These are phyloP conservation scores for Taenioides sp. DNA, from an alignment of 2,797 vertebrate genomes.

Conservation along the genomic window DNA sequence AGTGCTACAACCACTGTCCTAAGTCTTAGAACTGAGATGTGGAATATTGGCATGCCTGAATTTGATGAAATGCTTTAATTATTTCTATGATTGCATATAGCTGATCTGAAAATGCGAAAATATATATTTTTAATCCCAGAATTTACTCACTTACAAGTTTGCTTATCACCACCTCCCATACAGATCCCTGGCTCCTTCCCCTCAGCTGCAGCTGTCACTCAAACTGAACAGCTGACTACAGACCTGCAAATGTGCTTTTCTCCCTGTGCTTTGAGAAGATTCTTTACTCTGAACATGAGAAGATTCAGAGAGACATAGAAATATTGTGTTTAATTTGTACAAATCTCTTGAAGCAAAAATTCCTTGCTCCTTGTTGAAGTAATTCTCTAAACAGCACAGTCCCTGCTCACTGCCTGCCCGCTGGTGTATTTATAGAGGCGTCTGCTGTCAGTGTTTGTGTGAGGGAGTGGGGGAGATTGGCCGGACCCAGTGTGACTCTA, in stretches of 20 bases:
- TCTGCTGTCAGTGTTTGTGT: slow-evolving; percentile 74
- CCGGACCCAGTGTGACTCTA: slow-evolving; percentile 61
- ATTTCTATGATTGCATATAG: not conserved
- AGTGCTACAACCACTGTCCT: no score
- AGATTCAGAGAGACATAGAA: not conserved
- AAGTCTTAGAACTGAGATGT: no score
- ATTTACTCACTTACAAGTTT: not conserved
- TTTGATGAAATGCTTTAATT: not conserved
- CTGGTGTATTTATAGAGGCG: slow-evolving; percentile 89
- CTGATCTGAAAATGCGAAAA: not conserved
- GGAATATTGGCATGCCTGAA: no score
- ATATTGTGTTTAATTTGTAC: not conserved
- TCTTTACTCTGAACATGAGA: not conserved
- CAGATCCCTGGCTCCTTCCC: slow-evolving; percentile 22
- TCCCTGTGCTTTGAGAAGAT: slow-evolving; percentile 9
- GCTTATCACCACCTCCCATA: not conserved
- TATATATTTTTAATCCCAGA: not conserved
- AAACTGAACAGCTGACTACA: slow-evolving; percentile 47
- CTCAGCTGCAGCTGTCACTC: slow-evolving; percentile 77
- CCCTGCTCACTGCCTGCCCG: slow-evolving; percentile 13
- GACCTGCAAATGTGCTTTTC: slow-evolving; percentile 34
- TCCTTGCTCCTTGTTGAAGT: slow-evolving; percentile 1
- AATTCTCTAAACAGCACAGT: slow-evolving; percentile 60
- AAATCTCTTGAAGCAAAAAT: not conserved
- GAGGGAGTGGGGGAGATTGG: slow-evolving; percentile 48